Evolutionary conservation across 1,140 invertebrate species (phyloP).

Genomic region (Pogonus chalceus): DNA sequence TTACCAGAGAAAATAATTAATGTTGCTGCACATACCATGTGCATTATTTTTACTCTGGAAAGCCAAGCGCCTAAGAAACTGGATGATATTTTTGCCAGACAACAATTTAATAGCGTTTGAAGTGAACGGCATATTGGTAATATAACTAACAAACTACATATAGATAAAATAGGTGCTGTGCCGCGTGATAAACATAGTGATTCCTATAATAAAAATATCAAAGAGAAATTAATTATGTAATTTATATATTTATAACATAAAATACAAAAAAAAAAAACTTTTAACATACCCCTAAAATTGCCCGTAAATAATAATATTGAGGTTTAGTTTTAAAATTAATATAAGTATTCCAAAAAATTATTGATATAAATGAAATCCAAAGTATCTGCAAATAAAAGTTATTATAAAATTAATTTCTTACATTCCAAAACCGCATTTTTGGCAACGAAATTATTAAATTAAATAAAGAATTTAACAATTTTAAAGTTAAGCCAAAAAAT

Average conservation of each 20-base stretch:
- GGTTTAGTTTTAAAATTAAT: neutral
- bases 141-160: neutral
- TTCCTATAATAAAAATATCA: neutral
- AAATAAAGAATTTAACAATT: too few relatives aligned
- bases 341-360: neutral
- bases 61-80: neutral
- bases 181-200: neutral
- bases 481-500: too few relatives aligned
- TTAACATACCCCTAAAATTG: neutral
- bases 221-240: neutral
- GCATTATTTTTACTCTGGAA: neutral
- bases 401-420: neutral
- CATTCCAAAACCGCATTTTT: too few relatives aligned
- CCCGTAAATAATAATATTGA: neutral
- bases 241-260: neutral
- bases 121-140: neutral
- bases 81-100: neutral
- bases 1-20: slow-evolving; percentile 3
- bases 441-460: too few relatives aligned
- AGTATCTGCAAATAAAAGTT: neutral
- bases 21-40: slow-evolving; percentile 3
- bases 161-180: neutral
- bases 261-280: neutral
- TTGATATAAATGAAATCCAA: neutral
- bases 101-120: neutral